phyloP scores from a whole-genome alignment of 1,140 invertebrate species.

The Telenomus remus region DNA sequence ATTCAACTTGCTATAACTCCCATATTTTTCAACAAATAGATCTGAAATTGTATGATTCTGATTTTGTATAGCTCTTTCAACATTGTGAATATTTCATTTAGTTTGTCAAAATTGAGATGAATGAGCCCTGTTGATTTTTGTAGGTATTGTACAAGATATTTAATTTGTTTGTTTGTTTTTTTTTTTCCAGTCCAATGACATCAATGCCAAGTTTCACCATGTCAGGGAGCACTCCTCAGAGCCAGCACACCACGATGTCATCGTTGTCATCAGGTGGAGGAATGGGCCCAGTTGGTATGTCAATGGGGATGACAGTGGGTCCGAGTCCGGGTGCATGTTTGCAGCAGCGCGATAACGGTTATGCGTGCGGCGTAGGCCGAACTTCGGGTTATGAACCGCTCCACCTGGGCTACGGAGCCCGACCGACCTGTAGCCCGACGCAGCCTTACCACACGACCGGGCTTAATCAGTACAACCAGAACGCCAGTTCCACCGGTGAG shows the following conservation, averaged over 20 bases:
- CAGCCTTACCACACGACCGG: conserved; percentile 79
- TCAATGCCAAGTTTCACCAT: conserved; percentile 78
- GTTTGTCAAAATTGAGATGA: too few species aligned
- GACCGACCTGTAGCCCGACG: conserved; percentile 80
- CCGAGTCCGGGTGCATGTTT: conserved; percentile 79
- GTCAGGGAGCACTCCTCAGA: conserved; percentile 67
- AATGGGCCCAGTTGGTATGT: conserved; percentile 75
- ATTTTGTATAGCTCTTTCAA: too few species aligned
- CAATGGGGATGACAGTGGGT: conserved; percentile 74
- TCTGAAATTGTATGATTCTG: too few species aligned
- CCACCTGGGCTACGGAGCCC: conserved; percentile 80
- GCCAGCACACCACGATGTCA: conserved; percentile 69
- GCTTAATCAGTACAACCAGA: conserved; percentile 79
- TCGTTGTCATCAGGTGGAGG: conserved; percentile 70
- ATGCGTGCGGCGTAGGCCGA: conserved; percentile 80
- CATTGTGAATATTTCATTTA: too few species aligned
- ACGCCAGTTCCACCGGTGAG: conserved; percentile 79
- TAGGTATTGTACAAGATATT: too few species aligned
- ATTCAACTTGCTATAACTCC: too few species aligned
- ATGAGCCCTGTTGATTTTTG: too few species aligned
- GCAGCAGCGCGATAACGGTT: conserved; percentile 81
- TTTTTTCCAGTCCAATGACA: conserved; percentile 75
- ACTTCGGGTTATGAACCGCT: conserved; percentile 80
- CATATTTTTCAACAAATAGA: too few species aligned
- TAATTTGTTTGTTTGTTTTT: too few species aligned